A percentile compares a stretch with the other conserved stretches of the same genome.
Evolutionary conservation across 2,113 vertebrate genomes (phyloP).

Genomic region (Ageneiosus marmoratus): DNA sequence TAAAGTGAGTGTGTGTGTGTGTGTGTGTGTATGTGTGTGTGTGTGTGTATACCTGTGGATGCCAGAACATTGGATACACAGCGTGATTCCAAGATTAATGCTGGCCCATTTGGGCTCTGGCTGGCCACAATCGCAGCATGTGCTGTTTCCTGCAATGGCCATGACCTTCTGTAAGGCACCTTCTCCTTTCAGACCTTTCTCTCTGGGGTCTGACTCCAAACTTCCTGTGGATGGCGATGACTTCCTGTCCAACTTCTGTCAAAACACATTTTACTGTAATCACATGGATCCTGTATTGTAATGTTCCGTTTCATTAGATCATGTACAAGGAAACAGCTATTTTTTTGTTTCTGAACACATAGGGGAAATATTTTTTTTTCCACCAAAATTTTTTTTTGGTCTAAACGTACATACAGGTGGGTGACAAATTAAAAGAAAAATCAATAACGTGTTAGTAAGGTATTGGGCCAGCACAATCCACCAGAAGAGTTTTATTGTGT

Average conservation of each 20-base stretch:
- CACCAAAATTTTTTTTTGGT: background rate
- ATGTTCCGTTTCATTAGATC: background rate
- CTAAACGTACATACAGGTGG: background rate
- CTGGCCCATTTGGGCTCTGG: constrained; percentile 95
- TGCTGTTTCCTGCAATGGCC: constrained; percentile 83
- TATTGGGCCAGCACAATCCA: too few species aligned
- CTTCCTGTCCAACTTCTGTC: constrained; percentile 88
- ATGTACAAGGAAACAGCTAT: background rate
- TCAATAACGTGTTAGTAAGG: too few species aligned
- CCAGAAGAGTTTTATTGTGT: too few species aligned
- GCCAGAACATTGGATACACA: constrained; percentile 96
- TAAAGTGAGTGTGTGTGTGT: background rate
- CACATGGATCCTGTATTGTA: background rate
- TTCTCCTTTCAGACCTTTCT: constrained; percentile 88
- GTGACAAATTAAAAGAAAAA: too few species aligned
- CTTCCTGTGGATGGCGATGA: constrained; percentile 86
- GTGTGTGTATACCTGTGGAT: constrained; percentile 84
- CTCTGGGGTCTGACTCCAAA: constrained; percentile 87
- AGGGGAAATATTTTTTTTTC: background rate
- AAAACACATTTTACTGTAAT: constrained; percentile 22
- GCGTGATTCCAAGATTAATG: constrained; percentile 94
- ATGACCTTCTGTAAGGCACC: constrained; percentile 88
- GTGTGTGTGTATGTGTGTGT: background rate
- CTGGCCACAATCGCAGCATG: constrained; percentile 91
- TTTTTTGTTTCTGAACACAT: background rate